These are phyloP conservation scores for Channa striata DNA, from an alignment of 2,797 vertebrate species.

Conservation along the genomic window DNA sequence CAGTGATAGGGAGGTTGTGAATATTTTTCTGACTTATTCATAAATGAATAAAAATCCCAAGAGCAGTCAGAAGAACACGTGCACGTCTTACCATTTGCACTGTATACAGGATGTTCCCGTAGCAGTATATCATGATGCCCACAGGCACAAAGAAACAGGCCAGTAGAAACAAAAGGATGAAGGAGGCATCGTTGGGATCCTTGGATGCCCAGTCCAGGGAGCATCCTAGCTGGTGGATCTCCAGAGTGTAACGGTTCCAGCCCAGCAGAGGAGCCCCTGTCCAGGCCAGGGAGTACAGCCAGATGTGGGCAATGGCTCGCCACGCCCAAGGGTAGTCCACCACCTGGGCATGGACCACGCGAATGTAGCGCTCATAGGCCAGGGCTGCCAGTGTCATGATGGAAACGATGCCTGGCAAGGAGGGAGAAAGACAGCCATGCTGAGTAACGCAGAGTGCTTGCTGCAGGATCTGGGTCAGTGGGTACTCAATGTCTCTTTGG, in stretches of 20 bases:
- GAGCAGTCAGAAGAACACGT: not conserved
- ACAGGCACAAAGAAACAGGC: constrained; percentile 91
- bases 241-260: constrained; percentile 94
- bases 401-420: constrained; percentile 90
- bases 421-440: constrained; percentile 9
- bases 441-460: constrained; percentile 33
- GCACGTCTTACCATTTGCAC: constrained; percentile 90
- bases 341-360: constrained; percentile 92
- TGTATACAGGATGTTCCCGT: constrained; percentile 92
- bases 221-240: constrained; percentile 91
- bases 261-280: constrained; percentile 92
- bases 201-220: constrained; percentile 93
- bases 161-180: constrained; percentile 93
- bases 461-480: constrained; percentile 56
- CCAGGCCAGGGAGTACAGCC: constrained; percentile 95
- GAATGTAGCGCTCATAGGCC: constrained; percentile 93
- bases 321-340: constrained; percentile 93
- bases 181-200: constrained; percentile 90
- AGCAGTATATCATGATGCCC: constrained; percentile 93
- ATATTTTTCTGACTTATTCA: constrained; percentile 1
- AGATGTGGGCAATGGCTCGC: constrained; percentile 92
- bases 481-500: constrained; percentile 40
- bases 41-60: constrained; percentile 3
- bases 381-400: constrained; percentile 92
- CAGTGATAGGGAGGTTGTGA: not conserved